Conservation (phyloP, 30 jellyfish, hydroid and myxozoan genomes). For the Pseudorhiza aurosa region DNA sequence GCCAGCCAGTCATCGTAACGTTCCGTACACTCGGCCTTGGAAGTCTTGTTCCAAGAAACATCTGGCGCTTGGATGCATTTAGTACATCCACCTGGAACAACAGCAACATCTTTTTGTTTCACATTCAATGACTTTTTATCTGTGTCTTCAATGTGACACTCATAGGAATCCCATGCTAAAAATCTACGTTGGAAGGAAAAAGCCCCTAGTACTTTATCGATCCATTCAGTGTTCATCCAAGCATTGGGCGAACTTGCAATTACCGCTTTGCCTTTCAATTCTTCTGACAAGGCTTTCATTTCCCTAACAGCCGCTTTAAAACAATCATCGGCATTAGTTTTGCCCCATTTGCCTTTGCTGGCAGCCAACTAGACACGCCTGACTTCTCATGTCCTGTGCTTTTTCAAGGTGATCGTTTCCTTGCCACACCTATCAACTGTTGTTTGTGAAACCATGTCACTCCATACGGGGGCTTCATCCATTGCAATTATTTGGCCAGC, state of each 20-base stretch:
- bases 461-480: slow-evolving; percentile 20
- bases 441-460: slow-evolving; percentile 1
- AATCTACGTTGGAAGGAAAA: slow-evolving; percentile 26
- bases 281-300: not conserved
- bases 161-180: slow-evolving; percentile 60
- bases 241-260: slow-evolving; percentile 44
- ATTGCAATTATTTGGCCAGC: slow-evolving; percentile 34
- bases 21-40: slow-evolving; percentile 22
- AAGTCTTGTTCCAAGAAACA: slow-evolving; percentile 39
- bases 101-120: not conserved
- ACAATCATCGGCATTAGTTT: slow-evolving; percentile 7
- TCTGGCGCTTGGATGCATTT: slow-evolving; percentile 30
- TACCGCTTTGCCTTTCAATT: not conserved
- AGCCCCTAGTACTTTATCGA: slow-evolving; percentile 40
- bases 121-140: slow-evolving; percentile 8
- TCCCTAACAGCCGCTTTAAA: not conserved
- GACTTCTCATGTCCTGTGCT: not conserved
- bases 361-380: not conserved
- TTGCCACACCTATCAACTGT: slow-evolving; percentile 8
- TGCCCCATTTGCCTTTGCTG: slow-evolving; percentile 1
- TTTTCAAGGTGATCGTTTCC: not conserved
- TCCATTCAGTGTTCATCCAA: slow-evolving; percentile 66
- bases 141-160: slow-evolving; percentile 35
- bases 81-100: slow-evolving; percentile 56
- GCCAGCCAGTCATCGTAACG: slow-evolving; percentile 28